phyloP scores from a whole-genome alignment of 2,113 vertebrate species.

The Corynorhinus townsendii region DNA sequence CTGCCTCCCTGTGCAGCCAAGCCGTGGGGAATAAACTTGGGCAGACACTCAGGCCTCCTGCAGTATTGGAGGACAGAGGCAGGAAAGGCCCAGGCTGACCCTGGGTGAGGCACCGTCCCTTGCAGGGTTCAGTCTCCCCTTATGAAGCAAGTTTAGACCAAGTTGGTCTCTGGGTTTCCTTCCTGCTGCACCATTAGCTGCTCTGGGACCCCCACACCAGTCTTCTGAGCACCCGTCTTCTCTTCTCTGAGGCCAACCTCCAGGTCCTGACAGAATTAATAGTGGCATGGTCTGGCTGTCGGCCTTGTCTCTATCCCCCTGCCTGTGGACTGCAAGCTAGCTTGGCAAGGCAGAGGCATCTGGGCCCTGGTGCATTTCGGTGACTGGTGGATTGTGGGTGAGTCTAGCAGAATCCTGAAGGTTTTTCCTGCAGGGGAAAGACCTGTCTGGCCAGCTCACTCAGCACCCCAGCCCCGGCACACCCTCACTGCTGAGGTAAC shows the following conservation, averaged over 20 bases:
- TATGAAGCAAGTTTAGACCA: not conserved
- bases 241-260: not conserved
- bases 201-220: not conserved
- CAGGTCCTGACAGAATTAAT: not conserved
- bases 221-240: not conserved
- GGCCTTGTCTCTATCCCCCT: not conserved
- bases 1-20: not conserved
- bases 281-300: not conserved
- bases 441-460: not conserved
- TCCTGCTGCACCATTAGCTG: not conserved
- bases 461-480: not conserved
- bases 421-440: not conserved
- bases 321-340: not conserved
- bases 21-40: not conserved
- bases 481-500: not conserved
- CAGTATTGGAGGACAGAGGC: not conserved
- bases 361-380: not conserved
- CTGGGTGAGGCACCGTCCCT: not conserved
- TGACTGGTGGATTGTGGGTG: not conserved
- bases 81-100: not conserved
- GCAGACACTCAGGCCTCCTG: not conserved
- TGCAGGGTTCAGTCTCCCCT: not conserved
- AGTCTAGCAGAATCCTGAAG: not conserved
- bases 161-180: not conserved
- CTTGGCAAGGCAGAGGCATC: not conserved